These are phyloP conservation scores for Lepus timidus DNA, from an alignment of 2,113 vertebrate genomes.

Conservation along the genomic window DNA sequence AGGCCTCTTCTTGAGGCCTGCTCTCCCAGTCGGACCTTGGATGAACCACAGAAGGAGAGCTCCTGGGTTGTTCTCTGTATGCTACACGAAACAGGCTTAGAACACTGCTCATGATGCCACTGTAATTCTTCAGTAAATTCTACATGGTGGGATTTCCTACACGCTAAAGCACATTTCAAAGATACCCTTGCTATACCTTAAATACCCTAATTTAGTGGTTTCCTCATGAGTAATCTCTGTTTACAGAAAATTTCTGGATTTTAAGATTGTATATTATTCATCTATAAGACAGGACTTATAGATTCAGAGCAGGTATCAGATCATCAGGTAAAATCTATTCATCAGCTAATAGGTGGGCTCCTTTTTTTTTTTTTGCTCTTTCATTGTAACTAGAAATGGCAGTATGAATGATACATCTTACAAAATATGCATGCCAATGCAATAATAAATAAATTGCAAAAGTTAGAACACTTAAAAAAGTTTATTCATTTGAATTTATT, in stretches of 20 bases:
- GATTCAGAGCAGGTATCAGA: neutral
- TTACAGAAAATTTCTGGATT: neutral
- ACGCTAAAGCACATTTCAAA: neutral
- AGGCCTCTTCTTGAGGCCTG: neutral
- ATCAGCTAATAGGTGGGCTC: neutral
- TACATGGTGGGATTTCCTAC: neutral
- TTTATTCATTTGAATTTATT: too few relatives aligned
- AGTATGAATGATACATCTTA: neutral
- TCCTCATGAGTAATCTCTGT: neutral
- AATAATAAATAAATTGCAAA: slow-evolving; percentile 23
- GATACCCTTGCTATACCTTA: neutral
- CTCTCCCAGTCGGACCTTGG: neutral
- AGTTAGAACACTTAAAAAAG: neutral
- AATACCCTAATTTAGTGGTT: neutral
- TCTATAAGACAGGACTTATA: neutral
- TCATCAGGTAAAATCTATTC: neutral
- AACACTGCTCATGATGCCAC: neutral
- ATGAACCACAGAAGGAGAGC: neutral
- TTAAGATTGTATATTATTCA: neutral
- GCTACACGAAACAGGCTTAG: neutral
- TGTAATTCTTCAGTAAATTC: neutral
- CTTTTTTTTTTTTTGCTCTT: neutral
- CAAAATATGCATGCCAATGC: neutral
- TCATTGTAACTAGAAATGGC: neutral
- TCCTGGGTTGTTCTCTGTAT: neutral